These are phyloP conservation scores for Andrena haemorrhoa DNA, from an alignment of 2,888 invertebrate genomes.

Conservation along the genomic window DNA sequence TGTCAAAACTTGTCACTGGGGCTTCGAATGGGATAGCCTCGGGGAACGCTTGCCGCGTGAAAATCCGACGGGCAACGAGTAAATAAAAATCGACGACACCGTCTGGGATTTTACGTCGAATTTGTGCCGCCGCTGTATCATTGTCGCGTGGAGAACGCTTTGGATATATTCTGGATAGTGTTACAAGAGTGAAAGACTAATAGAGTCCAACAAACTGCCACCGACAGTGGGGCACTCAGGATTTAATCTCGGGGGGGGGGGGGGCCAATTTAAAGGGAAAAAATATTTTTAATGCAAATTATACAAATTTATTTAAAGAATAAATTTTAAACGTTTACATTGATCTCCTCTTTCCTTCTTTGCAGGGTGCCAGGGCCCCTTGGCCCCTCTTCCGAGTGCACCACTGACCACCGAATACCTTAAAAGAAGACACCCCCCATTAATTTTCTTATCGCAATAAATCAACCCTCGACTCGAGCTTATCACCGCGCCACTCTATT, in stretches of 20 bases:
- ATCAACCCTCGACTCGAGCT: constrained; percentile 13
- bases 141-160: background rate
- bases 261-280: no score
- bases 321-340: no score
- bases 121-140: constrained; percentile 5
- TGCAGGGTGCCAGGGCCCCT: no score
- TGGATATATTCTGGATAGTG: background rate
- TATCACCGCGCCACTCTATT: constrained; percentile 35
- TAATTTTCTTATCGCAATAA: constrained; percentile 17
- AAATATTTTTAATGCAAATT: no score
- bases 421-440: background rate
- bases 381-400: no score
- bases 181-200: background rate
- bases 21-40: constrained; percentile 52
- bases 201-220: background rate
- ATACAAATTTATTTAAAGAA: no score
- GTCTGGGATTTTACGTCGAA: background rate
- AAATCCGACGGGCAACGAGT: background rate
- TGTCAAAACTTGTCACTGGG: constrained; percentile 83
- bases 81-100: background rate
- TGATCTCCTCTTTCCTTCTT: no score
- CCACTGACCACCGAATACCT: no score
- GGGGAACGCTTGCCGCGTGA: constrained; percentile 13
- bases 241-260: no score
- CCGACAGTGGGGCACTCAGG: no score